A percentile compares a stretch with the other conserved stretches of the same genome.
phyloP scores from a whole-genome alignment of 2,888 invertebrate genomes.

The Stramonita haemastoma region DNA sequence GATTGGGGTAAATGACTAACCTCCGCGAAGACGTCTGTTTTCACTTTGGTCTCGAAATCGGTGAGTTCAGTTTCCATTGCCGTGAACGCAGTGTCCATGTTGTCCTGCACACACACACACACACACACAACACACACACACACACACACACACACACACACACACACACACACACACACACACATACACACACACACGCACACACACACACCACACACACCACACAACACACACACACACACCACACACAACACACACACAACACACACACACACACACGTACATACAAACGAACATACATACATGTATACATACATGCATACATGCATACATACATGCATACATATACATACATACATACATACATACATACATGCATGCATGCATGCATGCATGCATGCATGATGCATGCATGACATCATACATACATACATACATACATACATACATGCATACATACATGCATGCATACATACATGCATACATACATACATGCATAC shows the following conservation, averaged over 20 bases:
- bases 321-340: not conserved
- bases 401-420: no score
- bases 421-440: no score
- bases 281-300: not conserved
- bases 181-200: no score
- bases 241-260: not conserved
- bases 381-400: no score
- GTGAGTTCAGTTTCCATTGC: not conserved
- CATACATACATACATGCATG: constrained; percentile 5
- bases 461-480: not conserved
- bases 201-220: not conserved
- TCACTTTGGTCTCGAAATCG: not conserved
- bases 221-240: not conserved
- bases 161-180: not conserved
- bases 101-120: not conserved
- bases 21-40: not conserved
- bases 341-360: not conserved
- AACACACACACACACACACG: constrained; percentile 16
- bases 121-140: not conserved
- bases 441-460: not conserved
- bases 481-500: constrained; percentile 21
- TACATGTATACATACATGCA: not conserved
- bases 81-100: not conserved
- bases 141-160: not conserved
- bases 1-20: not conserved